Evolutionary conservation across 2,888 invertebrate genomes (phyloP), one percentile per base, ranked within the genome.

Genomic region (Onthophagus sagittarius): DNA sequence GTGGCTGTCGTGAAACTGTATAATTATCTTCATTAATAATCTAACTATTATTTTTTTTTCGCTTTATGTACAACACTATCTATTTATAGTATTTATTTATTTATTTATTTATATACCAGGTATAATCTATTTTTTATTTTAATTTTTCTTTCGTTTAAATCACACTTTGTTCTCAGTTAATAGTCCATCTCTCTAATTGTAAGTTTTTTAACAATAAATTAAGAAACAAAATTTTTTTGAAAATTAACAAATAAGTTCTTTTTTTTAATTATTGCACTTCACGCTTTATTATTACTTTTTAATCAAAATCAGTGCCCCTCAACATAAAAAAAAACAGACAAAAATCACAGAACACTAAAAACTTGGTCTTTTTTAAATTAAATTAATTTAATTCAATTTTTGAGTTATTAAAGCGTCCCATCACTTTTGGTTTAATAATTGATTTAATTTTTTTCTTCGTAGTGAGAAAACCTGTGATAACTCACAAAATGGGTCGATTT

Each of bases 121-220:
- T 53, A 53, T 75, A 67, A 23, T 23, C 23, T 23, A 23, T 23
- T 15, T 15, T 67, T 23, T 15, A 67, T 23, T 23, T 67, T 67
- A 67, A n/a, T 67, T 13, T 79, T 65, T 75, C 79, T 80, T 75
- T 78, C 77, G 75, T 76, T 81, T 79, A 81, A 83, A 84, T 84
- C 84, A 84, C 84, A 84, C 84, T 83, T 84, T 79, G 81, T 83
- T 83, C 78, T 78, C 75, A 70, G 72, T 74, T 75, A 75, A 71
- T 74, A 74, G 76, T 78, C 76, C 75, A 73, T 71, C 71, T 71
- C 15, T 23, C 15, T 14, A 53, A 14, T 11, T 70, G 4, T 71
- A 0, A 23, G 23, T 69, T n/a, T 69, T 69, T 15, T 69, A 53
- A 53, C 62, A 70, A 70, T 70, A 53, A 70, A 70, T 70, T 70